Conservation (phyloP, 1,140 invertebrate species). For the Ptiloglossa arizonensis region DNA sequence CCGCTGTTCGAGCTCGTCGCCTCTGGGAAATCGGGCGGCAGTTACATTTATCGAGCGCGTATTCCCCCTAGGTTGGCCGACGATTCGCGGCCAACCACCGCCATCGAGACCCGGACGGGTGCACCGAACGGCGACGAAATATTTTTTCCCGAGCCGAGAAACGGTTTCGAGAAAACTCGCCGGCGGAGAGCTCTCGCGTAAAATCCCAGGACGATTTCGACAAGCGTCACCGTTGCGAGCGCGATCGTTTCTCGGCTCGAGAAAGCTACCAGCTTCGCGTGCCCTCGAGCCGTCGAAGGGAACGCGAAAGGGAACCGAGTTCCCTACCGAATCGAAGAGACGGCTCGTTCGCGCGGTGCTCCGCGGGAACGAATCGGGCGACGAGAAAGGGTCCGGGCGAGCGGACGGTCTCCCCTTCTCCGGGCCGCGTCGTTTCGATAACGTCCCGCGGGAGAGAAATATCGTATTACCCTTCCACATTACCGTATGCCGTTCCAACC, state of each 20-base stretch:
- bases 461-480: conserved; percentile 32
- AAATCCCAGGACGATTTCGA: conserved; percentile 13
- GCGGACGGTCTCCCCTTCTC: not conserved
- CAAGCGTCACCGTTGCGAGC: not conserved
- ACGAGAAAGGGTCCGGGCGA: conserved; percentile 12
- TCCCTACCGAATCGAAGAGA: too few relatives aligned
- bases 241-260: conserved; percentile 30
- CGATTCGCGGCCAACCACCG: conserved; percentile 33
- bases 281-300: too few relatives aligned
- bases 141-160: too few relatives aligned
- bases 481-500: conserved; percentile 26
- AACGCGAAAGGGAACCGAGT: too few relatives aligned
- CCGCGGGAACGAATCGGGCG: conserved; percentile 20
- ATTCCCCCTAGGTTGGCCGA: conserved; percentile 10
- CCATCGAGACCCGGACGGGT: not conserved
- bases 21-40: conserved; percentile 38
- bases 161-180: too few relatives aligned
- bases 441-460: conserved; percentile 43
- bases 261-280: conserved; percentile 5
- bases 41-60: conserved; percentile 35
- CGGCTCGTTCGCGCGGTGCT: too few relatives aligned
- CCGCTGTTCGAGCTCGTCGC: conserved; percentile 4
- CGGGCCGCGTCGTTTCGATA: conserved; percentile 12
- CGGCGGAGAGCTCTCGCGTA: too few relatives aligned
- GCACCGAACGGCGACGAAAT: not conserved